These are phyloP conservation scores for Lysiphlebus fabarum DNA, from an alignment of 1,140 invertebrate genomes.

Conservation along the genomic window DNA sequence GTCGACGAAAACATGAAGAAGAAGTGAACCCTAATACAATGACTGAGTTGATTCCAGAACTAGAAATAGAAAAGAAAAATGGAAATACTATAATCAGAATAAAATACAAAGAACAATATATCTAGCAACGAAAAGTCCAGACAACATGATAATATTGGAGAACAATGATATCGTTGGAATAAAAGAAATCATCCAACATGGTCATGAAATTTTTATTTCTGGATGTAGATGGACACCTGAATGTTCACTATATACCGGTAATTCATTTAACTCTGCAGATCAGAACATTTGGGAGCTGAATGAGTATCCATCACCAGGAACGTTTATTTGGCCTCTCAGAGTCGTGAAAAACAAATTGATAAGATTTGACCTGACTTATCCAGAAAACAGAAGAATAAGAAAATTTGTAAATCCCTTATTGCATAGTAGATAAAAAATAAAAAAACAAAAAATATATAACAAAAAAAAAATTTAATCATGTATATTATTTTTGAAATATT, in stretches of 20 bases:
- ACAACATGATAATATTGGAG: constrained; percentile 2
- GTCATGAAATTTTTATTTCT: background rate
- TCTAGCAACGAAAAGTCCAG: background rate
- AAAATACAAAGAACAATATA: background rate
- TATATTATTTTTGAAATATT: too few species aligned
- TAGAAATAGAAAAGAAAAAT: background rate
- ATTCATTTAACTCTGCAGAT: background rate
- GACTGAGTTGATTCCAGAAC: background rate
- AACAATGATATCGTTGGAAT: background rate
- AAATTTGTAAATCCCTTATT: background rate
- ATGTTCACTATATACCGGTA: background rate
- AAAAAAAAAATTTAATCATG: too few species aligned
- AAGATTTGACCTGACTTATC: background rate
- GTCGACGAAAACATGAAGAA: constrained; percentile 7
- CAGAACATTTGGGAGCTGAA: background rate
- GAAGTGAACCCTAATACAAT: background rate
- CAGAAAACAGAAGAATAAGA: background rate
- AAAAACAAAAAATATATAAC: too few species aligned
- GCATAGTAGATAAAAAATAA: background rate
- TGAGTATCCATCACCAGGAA: background rate
- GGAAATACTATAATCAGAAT: background rate
- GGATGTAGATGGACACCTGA: background rate
- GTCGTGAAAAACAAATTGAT: constrained; percentile 1
- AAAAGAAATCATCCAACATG: constrained; percentile 3
- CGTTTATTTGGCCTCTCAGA: background rate